phyloP scores from a whole-genome alignment of 2,113 vertebrate genomes.

The Cheirogaleus medius region DNA sequence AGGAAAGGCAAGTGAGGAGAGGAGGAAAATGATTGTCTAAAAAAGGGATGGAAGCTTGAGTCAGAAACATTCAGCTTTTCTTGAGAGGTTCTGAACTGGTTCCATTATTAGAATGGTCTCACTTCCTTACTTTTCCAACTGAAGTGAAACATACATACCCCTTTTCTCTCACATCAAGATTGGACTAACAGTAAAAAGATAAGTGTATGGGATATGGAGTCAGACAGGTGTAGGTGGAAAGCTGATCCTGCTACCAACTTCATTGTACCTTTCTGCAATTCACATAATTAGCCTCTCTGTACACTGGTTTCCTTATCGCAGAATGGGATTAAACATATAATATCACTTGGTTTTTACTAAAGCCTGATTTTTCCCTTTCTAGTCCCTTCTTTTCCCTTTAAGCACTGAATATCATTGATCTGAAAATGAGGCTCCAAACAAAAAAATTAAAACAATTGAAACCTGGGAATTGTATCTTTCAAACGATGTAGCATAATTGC shows the following conservation, averaged over 20 bases:
- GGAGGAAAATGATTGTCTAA: slow-evolving; percentile 55
- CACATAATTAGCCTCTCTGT: neutral
- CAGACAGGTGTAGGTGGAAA: neutral
- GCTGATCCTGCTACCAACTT: neutral
- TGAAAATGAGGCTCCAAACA: slow-evolving; percentile 8
- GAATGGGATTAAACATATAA: neutral
- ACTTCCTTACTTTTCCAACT: slow-evolving; percentile 3
- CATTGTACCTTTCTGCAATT: neutral
- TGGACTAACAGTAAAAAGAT: neutral
- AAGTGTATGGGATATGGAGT: neutral
- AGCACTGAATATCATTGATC: slow-evolving; percentile 7
- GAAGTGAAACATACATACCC: neutral
- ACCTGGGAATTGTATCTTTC: neutral
- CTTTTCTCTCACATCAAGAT: neutral
- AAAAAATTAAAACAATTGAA: slow-evolving; percentile 52
- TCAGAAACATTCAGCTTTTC: slow-evolving; percentile 48
- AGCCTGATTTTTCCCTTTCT: neutral
- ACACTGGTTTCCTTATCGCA: neutral
- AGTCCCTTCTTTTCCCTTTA: neutral
- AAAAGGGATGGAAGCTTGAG: slow-evolving; percentile 34
- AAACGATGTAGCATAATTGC: neutral
- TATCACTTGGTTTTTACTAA: neutral
- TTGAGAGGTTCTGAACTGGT: slow-evolving; percentile 9
- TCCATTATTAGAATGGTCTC: slow-evolving; percentile 32
- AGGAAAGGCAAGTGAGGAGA: slow-evolving; percentile 17